Evolutionary conservation across 2,113 vertebrate genomes (phyloP).

Genomic region (Plectropomus leopardus): DNA sequence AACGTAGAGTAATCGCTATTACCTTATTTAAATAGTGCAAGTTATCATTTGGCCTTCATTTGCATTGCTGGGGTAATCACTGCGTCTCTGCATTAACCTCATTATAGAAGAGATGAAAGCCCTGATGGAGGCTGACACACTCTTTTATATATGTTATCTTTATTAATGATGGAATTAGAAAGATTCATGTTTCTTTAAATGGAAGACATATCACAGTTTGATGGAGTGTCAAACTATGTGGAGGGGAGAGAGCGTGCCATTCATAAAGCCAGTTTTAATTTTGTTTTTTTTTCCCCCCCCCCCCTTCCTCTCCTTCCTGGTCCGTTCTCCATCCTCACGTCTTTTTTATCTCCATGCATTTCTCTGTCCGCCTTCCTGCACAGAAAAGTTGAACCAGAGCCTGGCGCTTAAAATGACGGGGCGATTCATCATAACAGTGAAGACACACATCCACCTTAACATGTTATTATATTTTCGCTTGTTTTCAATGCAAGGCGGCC

Average conservation of each 20-base stretch:
- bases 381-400: neutral
- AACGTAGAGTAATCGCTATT: conserved; percentile 82
- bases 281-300: neutral
- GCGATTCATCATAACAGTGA: neutral
- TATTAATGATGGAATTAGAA: conserved; percentile 79
- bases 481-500: neutral
- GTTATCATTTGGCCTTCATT: conserved; percentile 84
- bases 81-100: conserved; percentile 81
- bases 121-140: conserved; percentile 78
- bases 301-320: neutral
- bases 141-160: conserved; percentile 81
- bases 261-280: conserved; percentile 13
- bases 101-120: conserved; percentile 81
- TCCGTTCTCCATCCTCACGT: neutral
- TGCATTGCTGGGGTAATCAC: conserved; percentile 81
- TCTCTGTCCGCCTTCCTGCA: conserved; percentile 1
- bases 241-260: neutral
- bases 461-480: neutral
- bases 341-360: neutral
- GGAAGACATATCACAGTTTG: conserved; percentile 63
- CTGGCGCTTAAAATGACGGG: neutral
- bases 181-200: conserved; percentile 75
- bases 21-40: conserved; percentile 85
- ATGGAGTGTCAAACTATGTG: conserved; percentile 48
- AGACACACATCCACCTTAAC: neutral